phyloP scores from a whole-genome alignment of 2,888 invertebrate species.

The Cepaea hortensis region DNA sequence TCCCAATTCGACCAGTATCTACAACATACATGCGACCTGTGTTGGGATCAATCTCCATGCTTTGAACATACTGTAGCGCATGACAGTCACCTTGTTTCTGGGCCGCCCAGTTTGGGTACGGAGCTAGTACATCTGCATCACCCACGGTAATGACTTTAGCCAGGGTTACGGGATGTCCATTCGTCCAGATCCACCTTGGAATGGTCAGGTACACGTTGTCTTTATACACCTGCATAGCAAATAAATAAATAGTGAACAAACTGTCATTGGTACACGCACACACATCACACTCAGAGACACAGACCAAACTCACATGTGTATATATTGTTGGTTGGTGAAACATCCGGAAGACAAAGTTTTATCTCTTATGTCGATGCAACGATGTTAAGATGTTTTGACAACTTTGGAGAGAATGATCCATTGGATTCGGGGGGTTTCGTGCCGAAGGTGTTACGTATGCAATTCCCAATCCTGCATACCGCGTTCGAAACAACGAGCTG shows the following conservation, averaged over 20 bases:
- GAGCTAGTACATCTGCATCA: slow-evolving; percentile 53
- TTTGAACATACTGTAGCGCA: slow-evolving; percentile 65
- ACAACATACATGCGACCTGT: slow-evolving; percentile 66
- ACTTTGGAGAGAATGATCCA: too few species aligned
- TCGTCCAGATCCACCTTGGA: slow-evolving; percentile 57
- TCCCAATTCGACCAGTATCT: slow-evolving; percentile 59
- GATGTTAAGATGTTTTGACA: too few species aligned
- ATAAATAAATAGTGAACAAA: background rate
- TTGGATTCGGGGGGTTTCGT: too few species aligned
- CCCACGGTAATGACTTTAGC: slow-evolving; percentile 50
- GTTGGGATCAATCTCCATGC: slow-evolving; percentile 68
- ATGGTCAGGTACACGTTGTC: slow-evolving; percentile 63
- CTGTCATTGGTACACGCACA: too few species aligned
- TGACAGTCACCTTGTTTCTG: slow-evolving; percentile 64
- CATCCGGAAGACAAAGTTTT: too few species aligned
- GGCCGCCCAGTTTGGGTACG: slow-evolving; percentile 63
- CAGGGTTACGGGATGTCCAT: slow-evolving; percentile 50
- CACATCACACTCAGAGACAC: too few species aligned
- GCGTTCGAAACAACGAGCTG: too few species aligned
- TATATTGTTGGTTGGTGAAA: too few species aligned
- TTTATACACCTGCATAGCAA: slow-evolving; percentile 53
- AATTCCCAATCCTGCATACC: too few species aligned
- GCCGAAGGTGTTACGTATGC: too few species aligned
- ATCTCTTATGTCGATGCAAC: too few species aligned
- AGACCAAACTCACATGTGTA: too few species aligned